Conservation (phyloP, 2,113 vertebrate genomes). For the Tachycineta bicolor region DNA sequence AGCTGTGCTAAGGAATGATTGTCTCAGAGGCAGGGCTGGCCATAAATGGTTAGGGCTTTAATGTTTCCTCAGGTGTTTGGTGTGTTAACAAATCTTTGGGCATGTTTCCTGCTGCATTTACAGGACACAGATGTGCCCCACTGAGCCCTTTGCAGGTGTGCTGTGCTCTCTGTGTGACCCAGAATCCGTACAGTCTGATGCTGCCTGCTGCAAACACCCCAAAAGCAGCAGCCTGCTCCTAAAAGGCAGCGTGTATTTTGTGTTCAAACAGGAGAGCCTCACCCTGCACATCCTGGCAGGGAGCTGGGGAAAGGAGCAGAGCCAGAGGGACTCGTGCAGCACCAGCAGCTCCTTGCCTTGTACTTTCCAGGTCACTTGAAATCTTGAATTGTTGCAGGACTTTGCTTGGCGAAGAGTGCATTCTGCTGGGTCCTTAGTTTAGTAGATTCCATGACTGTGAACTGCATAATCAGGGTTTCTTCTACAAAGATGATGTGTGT, state of each 20-base stretch:
- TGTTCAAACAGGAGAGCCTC: not conserved
- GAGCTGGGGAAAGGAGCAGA: not conserved
- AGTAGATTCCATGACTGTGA: not conserved
- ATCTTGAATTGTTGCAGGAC: not conserved
- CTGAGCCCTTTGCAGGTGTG: accelerated
- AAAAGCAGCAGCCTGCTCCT: not conserved
- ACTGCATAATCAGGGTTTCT: not conserved
- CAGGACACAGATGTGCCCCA: not conserved
- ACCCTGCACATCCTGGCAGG: not conserved
- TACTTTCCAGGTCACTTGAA: not conserved
- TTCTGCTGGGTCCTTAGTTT: not conserved
- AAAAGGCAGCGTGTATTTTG: not conserved
- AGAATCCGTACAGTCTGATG: not conserved
- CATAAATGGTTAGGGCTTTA: not conserved
- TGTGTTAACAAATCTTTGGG: not conserved
- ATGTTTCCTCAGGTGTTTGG: not conserved
- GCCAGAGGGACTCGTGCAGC: not conserved
- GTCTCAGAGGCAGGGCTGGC: not conserved
- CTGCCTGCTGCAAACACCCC: not conserved
- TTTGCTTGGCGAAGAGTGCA: not conserved
- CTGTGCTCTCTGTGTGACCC: not conserved
- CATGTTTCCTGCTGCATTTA: not conserved
- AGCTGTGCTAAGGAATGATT: not conserved
- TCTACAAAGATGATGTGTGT: not conserved
- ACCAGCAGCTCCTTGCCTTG: not conserved